Evolutionary conservation across 2,888 invertebrate genomes (phyloP), one percentile per base, ranked within the genome.

Genomic region (Agonopterix arenella): DNA sequence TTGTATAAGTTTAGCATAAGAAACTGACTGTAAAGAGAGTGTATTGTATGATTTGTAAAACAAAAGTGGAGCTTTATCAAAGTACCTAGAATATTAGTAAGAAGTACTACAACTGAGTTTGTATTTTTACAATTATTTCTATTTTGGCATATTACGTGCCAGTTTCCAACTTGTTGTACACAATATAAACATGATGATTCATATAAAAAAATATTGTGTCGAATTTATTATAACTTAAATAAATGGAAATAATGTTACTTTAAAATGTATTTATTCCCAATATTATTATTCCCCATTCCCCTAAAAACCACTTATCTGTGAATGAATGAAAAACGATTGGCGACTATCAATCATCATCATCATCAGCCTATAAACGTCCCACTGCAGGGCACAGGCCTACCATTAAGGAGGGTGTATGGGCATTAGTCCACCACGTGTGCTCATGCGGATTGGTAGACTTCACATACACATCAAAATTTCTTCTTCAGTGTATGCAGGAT

Each of bases 51-150:
- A 84, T 82, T 84, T 86, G 85, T 89, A 83, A 86, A 89, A 89
- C 86, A 89, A 89, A 84, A 84, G 77, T 83, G 82, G 82, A 89
- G 89, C 89, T 89, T 89, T 89, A 89, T 89, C 68, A 82, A 83
- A 84, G 85, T 88, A 89, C 85, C 86, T 88, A 88, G 86, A 79
- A 72, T 84, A 81, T 71, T 72, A 46, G 44, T 54, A 84, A 76
- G 79, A 81, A 76, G 70, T 73, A 77, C 78, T 73, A 76, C 76
- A 80, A 80, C 72, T 72, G 78, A 79, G 81, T 89, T 89, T 88
- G 85, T 89, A 89, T 85, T 89, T 89, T 89, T 88, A 84, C 86
- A 86, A 77, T 80, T 76, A 83, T 81, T 82, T 82, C 73, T 84
- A 84, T 76, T 66, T 65, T 68, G 82, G 79, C 77, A 67, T 65